Evolutionary conservation across 2,113 vertebrate species (phyloP), one percentile per base, ranked within the genome.

Genomic region (Engystomops pustulosus): DNA sequence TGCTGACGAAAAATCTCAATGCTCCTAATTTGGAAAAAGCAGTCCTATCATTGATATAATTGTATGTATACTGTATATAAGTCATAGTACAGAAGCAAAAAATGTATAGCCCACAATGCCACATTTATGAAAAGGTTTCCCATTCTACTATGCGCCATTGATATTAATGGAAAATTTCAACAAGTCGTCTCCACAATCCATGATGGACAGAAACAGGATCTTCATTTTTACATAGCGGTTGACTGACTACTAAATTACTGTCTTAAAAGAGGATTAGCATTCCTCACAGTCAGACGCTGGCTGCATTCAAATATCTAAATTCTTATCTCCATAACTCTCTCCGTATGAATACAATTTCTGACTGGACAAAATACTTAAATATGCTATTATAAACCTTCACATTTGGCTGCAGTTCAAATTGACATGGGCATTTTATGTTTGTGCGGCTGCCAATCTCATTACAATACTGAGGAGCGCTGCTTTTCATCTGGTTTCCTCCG

Each of bases 311-410:
- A 82, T 60, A 86, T 80, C 86, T 70, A 88, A 88, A 89, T 88
- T 65, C 86, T 84, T 67, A 51, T 87, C 85, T 89, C 86, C 75
- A 86, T 86, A 82, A 88, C 85, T 81, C 85, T 44, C 75, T 77
- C 72, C 20, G 45, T 82, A 79, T 83, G 87, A 89, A 88, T 86
- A 83, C 80, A 88, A 79, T 86, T 85, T 86, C 85, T 87, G 65
- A 44, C 77, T 90, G 81, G 80, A 86, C 85, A 62, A 80, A 87
- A 89, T 84, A 45, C 71, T 86, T 79, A 85, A 84, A 84, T 84
- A 87, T 82, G 70, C 83, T 86, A 88, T 89, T 89, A 86, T 88
- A 89, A 87, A 86, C 76, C 81, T 80, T 32, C 79, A 86, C 86
- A 86, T 87, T 62, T 70, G 72, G 77, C 77, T 88, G 80, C 74